Base-by-base conservation (phyloP, 2,888 invertebrate genomes). In the Sinotaia quadrata region DNA sequence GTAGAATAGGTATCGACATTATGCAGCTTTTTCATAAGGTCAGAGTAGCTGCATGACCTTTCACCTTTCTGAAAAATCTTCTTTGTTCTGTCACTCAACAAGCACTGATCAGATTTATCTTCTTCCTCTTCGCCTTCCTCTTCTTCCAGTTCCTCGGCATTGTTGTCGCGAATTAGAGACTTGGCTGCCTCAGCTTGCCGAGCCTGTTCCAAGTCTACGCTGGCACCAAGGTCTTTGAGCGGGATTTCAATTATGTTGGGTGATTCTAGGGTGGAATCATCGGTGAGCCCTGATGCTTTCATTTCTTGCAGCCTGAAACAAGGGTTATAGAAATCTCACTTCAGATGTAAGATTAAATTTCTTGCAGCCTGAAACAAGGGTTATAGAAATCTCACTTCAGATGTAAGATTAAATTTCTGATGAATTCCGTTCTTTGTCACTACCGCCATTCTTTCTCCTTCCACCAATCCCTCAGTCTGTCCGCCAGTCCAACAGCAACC, bases 261-360 rank as follows among this genome's bases (percentile, higher is more conserved):
- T 4, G 75, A 70, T 18, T 69, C 67, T 4, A 74, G 71, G 0
- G 75, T 61, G 4, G 75, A 73, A 47, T 82, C 82, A 1, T 80
- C 81, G 69, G 82, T 79, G 21, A 84, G 62, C 61, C 82, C 81
- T 44, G 80, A 81, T 37, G 78, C 80, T 57, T 76, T 76, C 81
- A 84, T 81, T 62, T 84, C 80, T 61, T 82, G 77, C 76, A 84
- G 74, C 84, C 84, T 84, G 71, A 24, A 75, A 52, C 36, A 44
- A 70, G 44, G n/a, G n/a, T n/a, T n/a, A n/a, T n/a, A n/a, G n/a
- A n/a, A n/a, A n/a, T n/a, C n/a, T n/a, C n/a, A n/a, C n/a, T n/a
- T n/a, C n/a, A n/a, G n/a, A n/a, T n/a, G n/a, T n/a, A n/a, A n/a
- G 78, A 80, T 57, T 76, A 75, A 81, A 84, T 81, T 62, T 84